phyloP scores from a whole-genome alignment of 2,113 vertebrate genomes.

The Cranoglanis bouderius region DNA sequence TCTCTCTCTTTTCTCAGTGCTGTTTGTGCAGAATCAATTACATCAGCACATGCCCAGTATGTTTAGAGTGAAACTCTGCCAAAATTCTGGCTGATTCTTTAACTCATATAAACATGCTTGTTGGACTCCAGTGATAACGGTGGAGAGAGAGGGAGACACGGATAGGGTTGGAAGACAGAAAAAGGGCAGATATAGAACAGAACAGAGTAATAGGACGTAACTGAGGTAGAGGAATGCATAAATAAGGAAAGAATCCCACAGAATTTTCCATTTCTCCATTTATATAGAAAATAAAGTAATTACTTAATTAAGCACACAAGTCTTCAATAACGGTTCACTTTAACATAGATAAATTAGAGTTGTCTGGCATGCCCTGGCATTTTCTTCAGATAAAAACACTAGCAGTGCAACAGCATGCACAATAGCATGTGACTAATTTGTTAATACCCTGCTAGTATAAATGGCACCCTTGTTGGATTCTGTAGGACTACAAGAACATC shows the following conservation, averaged over 20 bases:
- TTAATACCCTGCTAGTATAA: neutral
- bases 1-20: conserved; percentile 46
- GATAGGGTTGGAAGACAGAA: conserved; percentile 33
- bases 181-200: conserved; percentile 5
- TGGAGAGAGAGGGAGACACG: conserved; percentile 1
- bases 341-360: neutral
- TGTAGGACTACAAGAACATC: neutral
- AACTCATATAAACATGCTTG: conserved; percentile 41
- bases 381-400: neutral
- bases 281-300: neutral
- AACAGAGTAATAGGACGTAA: neutral
- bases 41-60: conserved; percentile 51
- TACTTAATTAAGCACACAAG: neutral
- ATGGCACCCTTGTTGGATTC: conserved; percentile 1
- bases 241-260: neutral
- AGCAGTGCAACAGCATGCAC: neutral
- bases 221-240: neutral
- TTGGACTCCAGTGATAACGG: conserved; percentile 60
- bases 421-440: conserved; percentile 25
- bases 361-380: neutral
- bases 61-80: conserved; percentile 63
- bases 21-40: conserved; percentile 66
- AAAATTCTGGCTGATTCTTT: conserved; percentile 58
- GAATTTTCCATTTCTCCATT: neutral
- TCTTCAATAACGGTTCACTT: neutral